phyloP scores from a whole-genome alignment of 2,113 vertebrate species.

The Cavia porcellus region DNA sequence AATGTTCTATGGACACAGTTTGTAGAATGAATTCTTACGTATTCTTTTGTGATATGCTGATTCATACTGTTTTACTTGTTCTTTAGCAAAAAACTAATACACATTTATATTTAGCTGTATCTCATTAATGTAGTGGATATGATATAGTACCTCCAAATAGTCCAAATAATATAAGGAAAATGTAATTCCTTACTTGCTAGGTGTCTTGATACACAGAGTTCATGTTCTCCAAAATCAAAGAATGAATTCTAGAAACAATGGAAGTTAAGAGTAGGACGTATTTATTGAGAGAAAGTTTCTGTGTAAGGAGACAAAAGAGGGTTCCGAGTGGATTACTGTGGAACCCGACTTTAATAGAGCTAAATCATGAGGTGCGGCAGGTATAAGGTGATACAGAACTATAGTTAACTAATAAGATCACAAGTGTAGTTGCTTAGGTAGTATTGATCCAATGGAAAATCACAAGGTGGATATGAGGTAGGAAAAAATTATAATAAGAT shows the following conservation, averaged over 20 bases:
- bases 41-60: background rate
- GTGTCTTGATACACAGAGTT: background rate
- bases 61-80: constrained; percentile 52
- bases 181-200: background rate
- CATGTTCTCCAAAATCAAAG: background rate
- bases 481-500: background rate
- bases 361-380: background rate
- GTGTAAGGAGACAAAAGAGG: background rate
- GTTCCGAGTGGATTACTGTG: background rate
- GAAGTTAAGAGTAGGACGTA: background rate
- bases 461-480: background rate
- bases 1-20: background rate
- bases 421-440: background rate
- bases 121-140: background rate
- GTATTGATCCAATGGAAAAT: background rate
- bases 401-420: background rate
- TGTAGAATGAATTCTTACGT: constrained; percentile 31
- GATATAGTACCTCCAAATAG: background rate
- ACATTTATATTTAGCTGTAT: background rate
- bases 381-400: too few relatives aligned
- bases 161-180: background rate
- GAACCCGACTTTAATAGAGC: background rate
- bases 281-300: background rate
- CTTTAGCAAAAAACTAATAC: constrained; percentile 38
- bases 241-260: background rate